phyloP scores from a whole-genome alignment of 2,113 vertebrate species.

The Tamias sibiricus region DNA sequence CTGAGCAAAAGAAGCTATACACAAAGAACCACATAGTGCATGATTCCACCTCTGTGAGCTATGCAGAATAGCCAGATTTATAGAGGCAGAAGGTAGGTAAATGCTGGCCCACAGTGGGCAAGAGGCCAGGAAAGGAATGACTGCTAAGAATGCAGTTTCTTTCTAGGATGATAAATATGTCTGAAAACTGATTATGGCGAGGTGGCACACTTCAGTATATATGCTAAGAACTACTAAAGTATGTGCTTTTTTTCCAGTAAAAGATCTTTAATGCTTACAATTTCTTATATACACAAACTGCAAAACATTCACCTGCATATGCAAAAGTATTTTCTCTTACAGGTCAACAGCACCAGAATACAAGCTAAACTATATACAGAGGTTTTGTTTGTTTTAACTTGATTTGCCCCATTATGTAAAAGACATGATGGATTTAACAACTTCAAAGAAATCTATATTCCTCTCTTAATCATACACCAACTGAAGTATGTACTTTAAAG shows the following conservation, averaged over 20 bases:
- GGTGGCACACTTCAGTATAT: not conserved
- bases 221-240: not conserved
- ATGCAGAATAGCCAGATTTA: not conserved
- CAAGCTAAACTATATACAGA: constrained; percentile 81
- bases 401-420: constrained; percentile 86
- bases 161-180: not conserved
- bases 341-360: constrained; percentile 85
- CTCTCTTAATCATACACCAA: constrained; percentile 84
- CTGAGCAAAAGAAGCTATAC: not conserved
- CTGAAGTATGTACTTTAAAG: not conserved
- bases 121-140: not conserved
- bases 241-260: constrained; percentile 66
- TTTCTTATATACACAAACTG: constrained; percentile 88
- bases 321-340: constrained; percentile 85
- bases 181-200: not conserved
- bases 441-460: constrained; percentile 82
- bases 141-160: not conserved
- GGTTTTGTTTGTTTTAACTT: constrained; percentile 69
- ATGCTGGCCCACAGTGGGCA: not conserved
- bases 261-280: constrained; percentile 87
- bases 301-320: constrained; percentile 85
- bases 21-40: not conserved
- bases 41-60: not conserved
- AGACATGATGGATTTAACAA: constrained; percentile 83
- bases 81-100: not conserved